These are phyloP conservation scores for Spinus olivaceus DNA, from an alignment of 2,797 vertebrate genomes.

Conservation along the genomic window DNA sequence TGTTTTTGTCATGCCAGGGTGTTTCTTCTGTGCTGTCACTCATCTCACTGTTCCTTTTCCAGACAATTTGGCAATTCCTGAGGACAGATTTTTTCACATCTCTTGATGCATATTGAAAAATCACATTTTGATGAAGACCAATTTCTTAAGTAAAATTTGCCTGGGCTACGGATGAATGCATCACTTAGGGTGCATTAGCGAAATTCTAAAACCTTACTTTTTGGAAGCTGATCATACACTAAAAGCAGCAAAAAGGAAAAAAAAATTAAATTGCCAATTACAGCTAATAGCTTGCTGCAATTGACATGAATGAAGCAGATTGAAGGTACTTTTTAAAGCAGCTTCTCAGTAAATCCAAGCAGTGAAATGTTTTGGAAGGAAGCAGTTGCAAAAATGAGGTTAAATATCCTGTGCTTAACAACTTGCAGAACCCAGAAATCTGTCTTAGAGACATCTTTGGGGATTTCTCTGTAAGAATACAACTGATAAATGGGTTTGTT, in stretches of 20 bases:
- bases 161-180: background rate
- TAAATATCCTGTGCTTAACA: constrained; percentile 45
- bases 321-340: constrained; percentile 43
- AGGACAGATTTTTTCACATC: background rate
- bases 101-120: background rate
- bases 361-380: constrained; percentile 36
- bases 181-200: background rate
- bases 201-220: constrained; percentile 23
- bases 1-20: background rate
- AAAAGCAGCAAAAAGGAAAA: background rate
- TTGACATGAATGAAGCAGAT: constrained; percentile 35
- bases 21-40: background rate
- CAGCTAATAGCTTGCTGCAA: constrained; percentile 54
- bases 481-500: constrained; percentile 25
- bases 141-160: constrained; percentile 14
- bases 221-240: constrained; percentile 3
- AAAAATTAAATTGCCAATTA: constrained; percentile 42
- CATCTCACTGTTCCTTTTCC: background rate
- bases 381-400: constrained; percentile 38
- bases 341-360: constrained; percentile 41
- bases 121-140: background rate
- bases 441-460: constrained; percentile 29
- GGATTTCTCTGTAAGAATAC: constrained; percentile 14
- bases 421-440: background rate
- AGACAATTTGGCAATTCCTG: background rate